Evolutionary conservation across 2,888 invertebrate species (phyloP).

Genomic region (Tanypteryx hageni): DNA sequence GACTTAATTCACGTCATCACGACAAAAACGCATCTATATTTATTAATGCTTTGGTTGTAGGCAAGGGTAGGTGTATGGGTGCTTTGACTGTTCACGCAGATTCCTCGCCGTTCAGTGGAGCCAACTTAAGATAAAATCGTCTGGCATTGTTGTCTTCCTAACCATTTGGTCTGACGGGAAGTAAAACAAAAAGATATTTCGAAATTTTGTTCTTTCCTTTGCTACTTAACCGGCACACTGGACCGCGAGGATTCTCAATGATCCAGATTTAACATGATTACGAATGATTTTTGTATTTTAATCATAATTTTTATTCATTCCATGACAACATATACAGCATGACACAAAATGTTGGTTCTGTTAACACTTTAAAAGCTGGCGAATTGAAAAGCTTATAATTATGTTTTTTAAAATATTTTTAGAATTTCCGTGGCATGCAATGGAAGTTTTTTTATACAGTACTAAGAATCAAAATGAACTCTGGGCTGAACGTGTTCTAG

Average conservation of each 20-base stretch:
- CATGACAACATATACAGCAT: background rate
- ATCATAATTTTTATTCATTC: conserved; percentile 10
- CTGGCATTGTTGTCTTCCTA: background rate
- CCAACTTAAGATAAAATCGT: background rate
- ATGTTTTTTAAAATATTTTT: background rate
- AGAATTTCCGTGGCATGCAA: too few relatives aligned
- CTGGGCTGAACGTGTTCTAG: background rate
- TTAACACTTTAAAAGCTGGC: background rate
- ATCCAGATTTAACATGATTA: background rate
- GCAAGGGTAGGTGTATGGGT: conserved; percentile 16
- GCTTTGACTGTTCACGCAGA: conserved; percentile 15
- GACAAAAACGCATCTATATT: background rate
- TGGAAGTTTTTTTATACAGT: background rate
- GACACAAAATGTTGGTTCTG: background rate
- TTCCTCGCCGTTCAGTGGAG: conserved; percentile 10
- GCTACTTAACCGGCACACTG: background rate
- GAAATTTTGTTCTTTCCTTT: background rate
- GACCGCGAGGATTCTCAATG: conserved; percentile 21
- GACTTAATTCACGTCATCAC: background rate
- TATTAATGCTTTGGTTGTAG: background rate
- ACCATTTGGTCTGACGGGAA: background rate
- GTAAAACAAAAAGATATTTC: background rate
- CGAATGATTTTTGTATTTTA: background rate
- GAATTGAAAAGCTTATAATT: background rate
- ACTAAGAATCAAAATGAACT: background rate